phyloP scores from a whole-genome alignment of 2,888 invertebrate genomes.

The Cataglyphis rosenhaueri region DNA sequence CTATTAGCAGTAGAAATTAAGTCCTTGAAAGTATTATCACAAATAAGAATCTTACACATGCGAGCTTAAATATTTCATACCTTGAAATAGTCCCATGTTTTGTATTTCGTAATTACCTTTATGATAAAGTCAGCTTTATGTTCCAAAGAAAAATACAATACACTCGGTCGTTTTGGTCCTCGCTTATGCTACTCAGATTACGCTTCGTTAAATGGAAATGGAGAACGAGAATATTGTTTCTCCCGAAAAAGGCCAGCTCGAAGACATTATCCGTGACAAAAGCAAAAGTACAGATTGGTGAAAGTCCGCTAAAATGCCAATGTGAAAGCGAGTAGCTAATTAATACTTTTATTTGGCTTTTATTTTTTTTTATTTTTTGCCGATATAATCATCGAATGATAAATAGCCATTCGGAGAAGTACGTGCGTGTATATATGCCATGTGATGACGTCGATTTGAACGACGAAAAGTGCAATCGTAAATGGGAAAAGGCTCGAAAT shows the following conservation, averaged over 20 bases:
- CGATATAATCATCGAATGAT: conserved; percentile 41
- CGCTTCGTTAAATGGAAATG: conserved; percentile 30
- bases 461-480: conserved; percentile 34
- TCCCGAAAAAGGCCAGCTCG: conserved; percentile 40
- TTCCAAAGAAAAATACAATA: background rate
- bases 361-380: conserved; percentile 24
- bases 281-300: conserved; percentile 50
- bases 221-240: conserved; percentile 22
- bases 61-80: background rate
- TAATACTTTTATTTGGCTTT: conserved; percentile 61
- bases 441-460: conserved; percentile 18
- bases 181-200: background rate
- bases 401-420: conserved; percentile 1
- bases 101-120: background rate
- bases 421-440: background rate
- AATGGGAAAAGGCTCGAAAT: conserved; percentile 30
- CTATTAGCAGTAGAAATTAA: background rate
- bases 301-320: conserved; percentile 61
- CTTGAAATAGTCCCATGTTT: conserved; percentile 13
- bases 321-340: conserved; percentile 71
- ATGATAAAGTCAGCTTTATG: background rate
- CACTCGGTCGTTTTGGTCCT: background rate
- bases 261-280: conserved; percentile 21
- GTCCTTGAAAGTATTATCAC: conserved; percentile 6
- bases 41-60: background rate